These are phyloP conservation scores for Bathynomus jamesi DNA, from an alignment of 1,140 invertebrate genomes.

Conservation along the genomic window DNA sequence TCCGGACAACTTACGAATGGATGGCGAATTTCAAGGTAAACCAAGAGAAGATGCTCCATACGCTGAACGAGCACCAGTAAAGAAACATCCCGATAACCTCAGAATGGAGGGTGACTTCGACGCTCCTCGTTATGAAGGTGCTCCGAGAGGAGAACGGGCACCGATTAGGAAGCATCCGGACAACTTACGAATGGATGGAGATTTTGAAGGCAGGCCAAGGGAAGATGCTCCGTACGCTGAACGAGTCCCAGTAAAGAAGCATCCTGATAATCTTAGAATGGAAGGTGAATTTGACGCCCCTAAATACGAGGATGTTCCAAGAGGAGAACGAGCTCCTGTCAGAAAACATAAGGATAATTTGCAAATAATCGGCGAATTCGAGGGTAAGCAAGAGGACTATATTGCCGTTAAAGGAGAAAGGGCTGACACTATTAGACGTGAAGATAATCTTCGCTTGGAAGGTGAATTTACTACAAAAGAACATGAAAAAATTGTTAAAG, in stretches of 20 bases:
- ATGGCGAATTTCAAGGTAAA: conserved; percentile 50
- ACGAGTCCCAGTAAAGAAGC: conserved; percentile 42
- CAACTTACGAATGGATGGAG: conserved; percentile 49
- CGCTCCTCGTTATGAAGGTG: conserved; percentile 7
- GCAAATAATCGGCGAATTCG: conserved; percentile 39
- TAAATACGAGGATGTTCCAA: conserved; percentile 25
- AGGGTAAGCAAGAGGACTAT: conserved; percentile 34
- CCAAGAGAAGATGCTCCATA: conserved; percentile 18
- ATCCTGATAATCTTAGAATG: conserved; percentile 50
- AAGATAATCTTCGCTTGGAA: too few species aligned
- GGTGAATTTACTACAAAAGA: too few species aligned
- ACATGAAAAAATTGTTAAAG: too few species aligned
- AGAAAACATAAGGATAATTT: conserved; percentile 38
- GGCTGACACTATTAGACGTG: too few species aligned
- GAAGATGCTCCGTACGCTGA: conserved; percentile 37
- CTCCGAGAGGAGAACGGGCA: conserved; percentile 43
- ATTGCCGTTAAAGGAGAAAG: too few species aligned
- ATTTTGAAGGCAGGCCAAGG: conserved; percentile 20
- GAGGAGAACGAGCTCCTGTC: conserved; percentile 49
- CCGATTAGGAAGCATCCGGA: conserved; percentile 46
- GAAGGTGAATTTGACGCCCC: conserved; percentile 48
- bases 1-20: conserved; percentile 51
- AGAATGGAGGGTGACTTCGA: conserved; percentile 50
- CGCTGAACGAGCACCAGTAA: neutral
- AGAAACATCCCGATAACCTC: neutral